These are phyloP conservation scores for Apteryx mantelli DNA, from an alignment of 2,113 vertebrate genomes.

Conservation along the genomic window DNA sequence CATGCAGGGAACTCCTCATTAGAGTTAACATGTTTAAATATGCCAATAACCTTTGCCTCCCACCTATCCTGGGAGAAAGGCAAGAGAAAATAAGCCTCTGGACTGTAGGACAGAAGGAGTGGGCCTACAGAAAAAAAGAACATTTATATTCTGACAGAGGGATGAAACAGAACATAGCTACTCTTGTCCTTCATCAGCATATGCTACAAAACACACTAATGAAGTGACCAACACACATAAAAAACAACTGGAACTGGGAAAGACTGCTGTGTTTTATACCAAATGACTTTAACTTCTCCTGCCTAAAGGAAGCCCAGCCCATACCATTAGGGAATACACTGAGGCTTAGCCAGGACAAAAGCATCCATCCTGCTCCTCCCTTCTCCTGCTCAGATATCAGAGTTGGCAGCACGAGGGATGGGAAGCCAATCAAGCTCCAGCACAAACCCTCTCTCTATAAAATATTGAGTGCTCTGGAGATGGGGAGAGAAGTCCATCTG, in stretches of 20 bases:
- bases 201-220: not conserved
- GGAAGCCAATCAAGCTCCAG: not conserved
- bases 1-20: not conserved
- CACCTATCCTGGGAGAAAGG: not conserved
- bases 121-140: not conserved
- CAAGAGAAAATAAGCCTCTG: not conserved
- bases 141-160: not conserved
- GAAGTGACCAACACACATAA: not conserved
- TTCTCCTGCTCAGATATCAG: constrained; percentile 37
- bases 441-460: not conserved
- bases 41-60: not conserved
- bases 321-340: constrained; percentile 14
- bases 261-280: not conserved
- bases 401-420: not conserved
- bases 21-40: not conserved
- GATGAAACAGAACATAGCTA: not conserved
- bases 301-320: not conserved
- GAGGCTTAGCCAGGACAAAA: constrained; percentile 29
- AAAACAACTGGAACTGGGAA: not conserved
- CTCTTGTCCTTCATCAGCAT: not conserved
- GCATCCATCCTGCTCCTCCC: constrained; percentile 12
- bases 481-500: not conserved
- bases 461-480: not conserved
- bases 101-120: not conserved
- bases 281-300: not conserved